These are phyloP conservation scores for Anodontia alba DNA, from an alignment of 2,888 invertebrate genomes.

Conservation along the genomic window DNA sequence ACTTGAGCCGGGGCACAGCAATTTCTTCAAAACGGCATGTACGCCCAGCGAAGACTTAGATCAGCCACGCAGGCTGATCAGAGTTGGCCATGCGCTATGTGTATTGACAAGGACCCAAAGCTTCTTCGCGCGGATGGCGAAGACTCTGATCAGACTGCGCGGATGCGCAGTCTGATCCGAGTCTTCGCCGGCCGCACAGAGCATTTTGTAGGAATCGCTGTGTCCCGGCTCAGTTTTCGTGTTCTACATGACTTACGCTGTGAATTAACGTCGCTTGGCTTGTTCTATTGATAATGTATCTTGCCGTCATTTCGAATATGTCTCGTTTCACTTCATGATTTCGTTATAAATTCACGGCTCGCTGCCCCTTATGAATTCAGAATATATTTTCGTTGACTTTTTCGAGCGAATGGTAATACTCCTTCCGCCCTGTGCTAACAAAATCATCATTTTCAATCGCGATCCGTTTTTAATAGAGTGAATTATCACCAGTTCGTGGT, in stretches of 20 bases:
- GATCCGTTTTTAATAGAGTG: constrained; percentile 16
- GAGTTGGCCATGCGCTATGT: too few species aligned
- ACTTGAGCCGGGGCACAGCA: too few species aligned
- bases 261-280: not conserved
- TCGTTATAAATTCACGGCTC: not conserved
- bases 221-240: too few species aligned
- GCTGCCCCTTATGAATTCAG: not conserved
- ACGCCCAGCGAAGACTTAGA: too few species aligned
- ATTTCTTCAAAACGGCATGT: too few species aligned
- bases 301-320: constrained; percentile 4
- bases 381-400: constrained; percentile 19
- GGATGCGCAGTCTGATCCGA: too few species aligned
- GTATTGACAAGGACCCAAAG: too few species aligned
- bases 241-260: constrained; percentile 7
- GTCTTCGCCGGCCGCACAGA: too few species aligned
- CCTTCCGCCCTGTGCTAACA: constrained; percentile 7
- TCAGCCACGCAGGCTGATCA: too few species aligned
- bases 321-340: not conserved
- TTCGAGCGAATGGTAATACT: constrained; percentile 13
- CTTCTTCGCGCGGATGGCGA: too few species aligned
- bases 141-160: too few species aligned
- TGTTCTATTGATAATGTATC: not conserved
- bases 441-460: constrained; percentile 1
- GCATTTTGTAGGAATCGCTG: too few species aligned
- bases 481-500: not conserved